Evolutionary conservation across 1,140 invertebrate species (phyloP).

Genomic region (Dufourea novaeangliae): DNA sequence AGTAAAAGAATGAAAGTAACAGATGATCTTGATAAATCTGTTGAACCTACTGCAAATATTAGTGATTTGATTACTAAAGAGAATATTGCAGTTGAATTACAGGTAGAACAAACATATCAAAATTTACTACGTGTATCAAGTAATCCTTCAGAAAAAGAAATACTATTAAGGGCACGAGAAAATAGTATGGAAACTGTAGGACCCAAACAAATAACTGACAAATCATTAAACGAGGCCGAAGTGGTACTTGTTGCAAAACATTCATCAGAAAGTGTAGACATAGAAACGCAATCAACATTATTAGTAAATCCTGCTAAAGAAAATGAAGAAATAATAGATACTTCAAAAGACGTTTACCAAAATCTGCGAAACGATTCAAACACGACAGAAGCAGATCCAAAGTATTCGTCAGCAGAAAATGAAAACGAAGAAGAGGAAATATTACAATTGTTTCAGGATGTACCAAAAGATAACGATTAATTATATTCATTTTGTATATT

Average conservation of each 20-base stretch:
- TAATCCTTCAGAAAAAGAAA: background rate
- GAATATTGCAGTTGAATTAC: background rate
- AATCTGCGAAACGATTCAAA: background rate
- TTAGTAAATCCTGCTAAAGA: background rate
- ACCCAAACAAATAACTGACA: background rate
- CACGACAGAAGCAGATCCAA: background rate
- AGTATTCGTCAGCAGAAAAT: background rate
- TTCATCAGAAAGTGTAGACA: background rate
- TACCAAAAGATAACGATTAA: slow-evolving; percentile 43
- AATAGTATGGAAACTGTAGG: background rate
- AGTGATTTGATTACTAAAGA: background rate
- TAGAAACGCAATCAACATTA: background rate
- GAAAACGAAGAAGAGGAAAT: slow-evolving; percentile 50
- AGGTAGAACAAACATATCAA: background rate
- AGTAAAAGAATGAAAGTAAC: slow-evolving; percentile 43
- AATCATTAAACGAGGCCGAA: background rate
- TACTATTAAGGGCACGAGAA: too few relatives aligned
- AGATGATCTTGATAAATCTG: background rate
- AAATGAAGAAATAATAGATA: background rate
- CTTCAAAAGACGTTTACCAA: background rate
- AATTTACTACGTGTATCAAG: background rate
- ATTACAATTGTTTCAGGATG: slow-evolving; percentile 54
- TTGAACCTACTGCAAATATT: background rate
- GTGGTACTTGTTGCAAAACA: too few relatives aligned
- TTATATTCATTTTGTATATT: slow-evolving; percentile 13